phyloP scores from a whole-genome alignment of 2,797 vertebrate species.

The Callimico goeldii region DNA sequence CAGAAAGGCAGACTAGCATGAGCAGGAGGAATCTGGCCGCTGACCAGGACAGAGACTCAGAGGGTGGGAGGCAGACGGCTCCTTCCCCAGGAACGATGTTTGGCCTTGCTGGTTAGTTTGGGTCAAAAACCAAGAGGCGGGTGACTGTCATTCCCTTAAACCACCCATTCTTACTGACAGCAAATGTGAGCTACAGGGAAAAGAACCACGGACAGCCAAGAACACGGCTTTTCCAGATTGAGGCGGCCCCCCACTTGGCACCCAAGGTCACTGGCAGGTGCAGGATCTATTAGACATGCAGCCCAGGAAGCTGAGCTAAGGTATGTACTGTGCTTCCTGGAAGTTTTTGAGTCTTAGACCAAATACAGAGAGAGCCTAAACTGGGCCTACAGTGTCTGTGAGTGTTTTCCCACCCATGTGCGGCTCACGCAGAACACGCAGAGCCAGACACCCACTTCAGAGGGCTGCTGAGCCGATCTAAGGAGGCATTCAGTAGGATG shows the following conservation, averaged over 20 bases:
- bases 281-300: accelerated
- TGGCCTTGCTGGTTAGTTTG: accelerated
- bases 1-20: not conserved
- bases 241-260: not conserved
- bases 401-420: not conserved
- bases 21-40: accelerated
- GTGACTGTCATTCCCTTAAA: not conserved
- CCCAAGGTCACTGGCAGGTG: not conserved
- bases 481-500: accelerated
- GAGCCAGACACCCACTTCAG: not conserved
- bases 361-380: not conserved
- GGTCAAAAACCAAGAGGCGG: not conserved
- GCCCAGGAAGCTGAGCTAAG: too few species aligned
- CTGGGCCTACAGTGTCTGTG: not conserved
- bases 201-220: not conserved
- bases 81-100: accelerated
- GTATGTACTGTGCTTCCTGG: accelerated
- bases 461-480: not conserved
- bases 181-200: accelerated
- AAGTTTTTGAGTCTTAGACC: not conserved
- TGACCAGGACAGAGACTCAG: not conserved
- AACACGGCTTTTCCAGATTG: accelerated
- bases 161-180: not conserved
- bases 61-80: accelerated
- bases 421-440: too few species aligned